Base-by-base conservation (phyloP, 2,113 vertebrate species). In the Laterallus jamaicensis region DNA sequence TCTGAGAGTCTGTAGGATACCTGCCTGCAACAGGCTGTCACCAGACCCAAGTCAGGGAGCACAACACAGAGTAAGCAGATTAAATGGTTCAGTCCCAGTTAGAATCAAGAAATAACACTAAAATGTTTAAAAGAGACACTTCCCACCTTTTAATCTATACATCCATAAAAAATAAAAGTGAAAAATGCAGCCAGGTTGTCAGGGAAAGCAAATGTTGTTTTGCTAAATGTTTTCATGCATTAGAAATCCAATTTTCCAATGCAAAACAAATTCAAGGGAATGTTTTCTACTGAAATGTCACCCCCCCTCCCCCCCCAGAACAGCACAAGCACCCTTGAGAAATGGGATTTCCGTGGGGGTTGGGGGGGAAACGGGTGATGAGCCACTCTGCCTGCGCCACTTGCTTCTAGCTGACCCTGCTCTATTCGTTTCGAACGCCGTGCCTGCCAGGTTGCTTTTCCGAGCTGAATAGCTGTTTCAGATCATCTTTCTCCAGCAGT, bases 401-500 rank as follows among this genome's bases (percentile, higher is more conserved):
- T 70, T 44, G n/a, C 58, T 92, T 22, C 44, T 35, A 49, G 56
- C 47, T 87, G 79, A 81, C 68, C 50, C 32, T 52, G 39, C 44
- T 84, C 32, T 44, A 10, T n/a, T 10, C 15, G 7, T 56, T 52
- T 76, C 32, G 47, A 24, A 35, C 47, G 40, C 16, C 1, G 1
- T 63, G 67, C 68, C 58, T 89, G 73, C 82, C 85, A 75, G 85
- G 50, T 62, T 70, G 29, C 67, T 95, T 32, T 62, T n/a, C 52
- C 26, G 58, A 67, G 63, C 67, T 50, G 62, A 83, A 40, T 20
- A 74, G 40, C 86, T 90, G 73, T 62, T 89, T 90, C 82, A n/a
- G 86, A 67, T 92, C 82, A 67, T 83, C 86, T 89, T 86, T 90
- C 91, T 84, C 75, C 82, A 37, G 63, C 63, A 86, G 73, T 5